Percentiles rank a stretch among this genome's conserved stretches.
phyloP scores from a whole-genome alignment of 2,797 vertebrate genomes.

The Neosilurus hyrtlii region DNA sequence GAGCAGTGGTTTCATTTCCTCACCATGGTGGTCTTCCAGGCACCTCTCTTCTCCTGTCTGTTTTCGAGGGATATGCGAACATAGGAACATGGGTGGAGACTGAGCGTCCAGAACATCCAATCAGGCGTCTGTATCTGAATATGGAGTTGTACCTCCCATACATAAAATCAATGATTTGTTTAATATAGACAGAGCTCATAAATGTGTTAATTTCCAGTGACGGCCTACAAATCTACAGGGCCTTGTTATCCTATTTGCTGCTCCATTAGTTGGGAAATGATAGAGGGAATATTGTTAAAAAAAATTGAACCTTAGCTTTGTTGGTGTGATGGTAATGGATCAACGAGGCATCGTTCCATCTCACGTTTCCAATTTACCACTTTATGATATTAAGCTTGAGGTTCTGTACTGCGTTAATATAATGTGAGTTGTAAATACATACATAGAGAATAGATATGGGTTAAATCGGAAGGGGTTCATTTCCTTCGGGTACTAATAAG shows the following conservation, averaged over 20 bases:
- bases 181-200: constrained; percentile 78
- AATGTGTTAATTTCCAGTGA: constrained; percentile 77
- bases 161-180: constrained; percentile 85
- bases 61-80: constrained; percentile 26
- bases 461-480: not conserved
- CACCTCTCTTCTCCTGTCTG: constrained; percentile 30
- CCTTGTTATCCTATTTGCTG: constrained; percentile 83
- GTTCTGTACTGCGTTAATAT: not conserved
- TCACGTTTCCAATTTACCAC: not conserved
- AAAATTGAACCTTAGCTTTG: constrained; percentile 48
- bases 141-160: constrained; percentile 75
- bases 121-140: constrained; percentile 69
- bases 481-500: not conserved
- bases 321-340: constrained; percentile 27
- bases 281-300: constrained; percentile 51
- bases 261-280: constrained; percentile 75
- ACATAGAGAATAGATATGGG: not conserved
- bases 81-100: constrained; percentile 18
- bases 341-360: constrained; percentile 1
- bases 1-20: constrained; percentile 52
- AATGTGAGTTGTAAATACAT: not conserved
- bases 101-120: constrained; percentile 47
- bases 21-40: constrained; percentile 37
- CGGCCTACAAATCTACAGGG: constrained; percentile 75
- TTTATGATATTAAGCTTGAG: not conserved